phyloP scores from a whole-genome alignment of 2,113 vertebrate species.

The Acanthochromis polyacanthus region DNA sequence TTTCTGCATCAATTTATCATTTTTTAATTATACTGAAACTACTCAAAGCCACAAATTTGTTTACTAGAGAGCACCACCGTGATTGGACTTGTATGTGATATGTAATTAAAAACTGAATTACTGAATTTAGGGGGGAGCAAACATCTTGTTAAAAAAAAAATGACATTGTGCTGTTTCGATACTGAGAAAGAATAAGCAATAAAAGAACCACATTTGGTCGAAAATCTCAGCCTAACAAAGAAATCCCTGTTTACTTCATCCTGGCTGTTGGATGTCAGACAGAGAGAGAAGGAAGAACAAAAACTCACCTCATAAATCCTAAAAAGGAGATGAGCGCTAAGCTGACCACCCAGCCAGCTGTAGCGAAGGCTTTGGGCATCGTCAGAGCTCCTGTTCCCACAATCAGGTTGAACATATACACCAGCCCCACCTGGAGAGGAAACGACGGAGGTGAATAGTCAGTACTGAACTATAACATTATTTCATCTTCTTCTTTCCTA shows the following conservation, averaged over 20 bases:
- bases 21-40: not conserved
- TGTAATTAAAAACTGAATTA: not conserved
- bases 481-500: too few relatives aligned
- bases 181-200: not conserved
- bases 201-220: not conserved
- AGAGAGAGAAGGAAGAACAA: not conserved
- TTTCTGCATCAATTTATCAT: not conserved
- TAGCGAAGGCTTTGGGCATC: slow-evolving; percentile 97
- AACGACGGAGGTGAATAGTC: not conserved
- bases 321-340: slow-evolving; percentile 91
- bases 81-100: not conserved
- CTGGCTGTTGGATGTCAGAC: fast-evolving
- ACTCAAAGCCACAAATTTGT: too few relatives aligned
- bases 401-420: slow-evolving; percentile 99
- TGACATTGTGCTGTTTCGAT: not conserved
- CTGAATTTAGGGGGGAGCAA: not conserved
- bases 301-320: slow-evolving; percentile 94
- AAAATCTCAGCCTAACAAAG: not conserved
- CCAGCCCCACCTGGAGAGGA: slow-evolving; percentile 91
- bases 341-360: slow-evolving; percentile 95
- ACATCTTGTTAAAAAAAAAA: not conserved
- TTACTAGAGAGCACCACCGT: fast-evolving
- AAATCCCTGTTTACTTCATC: not conserved
- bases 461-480: too few relatives aligned
- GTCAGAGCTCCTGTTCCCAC: slow-evolving; percentile 97